A percentile compares a stretch with the other conserved stretches of the same genome.
Evolutionary conservation across 1,140 invertebrate genomes (phyloP).

Genomic region (Diachasmimorpha longicaudata): DNA sequence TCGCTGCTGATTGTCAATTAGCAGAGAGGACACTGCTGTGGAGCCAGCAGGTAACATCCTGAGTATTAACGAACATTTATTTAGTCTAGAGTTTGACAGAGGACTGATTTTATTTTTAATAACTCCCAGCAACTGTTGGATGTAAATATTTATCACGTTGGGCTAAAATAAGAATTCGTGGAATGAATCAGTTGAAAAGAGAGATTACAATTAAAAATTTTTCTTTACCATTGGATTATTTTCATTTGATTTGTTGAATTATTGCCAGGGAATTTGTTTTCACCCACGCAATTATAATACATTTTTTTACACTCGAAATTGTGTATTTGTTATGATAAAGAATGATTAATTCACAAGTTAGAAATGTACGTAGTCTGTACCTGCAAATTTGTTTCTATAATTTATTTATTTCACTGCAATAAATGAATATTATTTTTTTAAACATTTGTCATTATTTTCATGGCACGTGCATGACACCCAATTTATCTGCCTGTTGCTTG

Average conservation of each 20-base stretch:
- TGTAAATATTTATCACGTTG: too few relatives aligned
- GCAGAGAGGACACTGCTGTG: conserved; percentile 52
- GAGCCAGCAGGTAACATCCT: conserved; percentile 57
- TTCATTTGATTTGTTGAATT: neutral
- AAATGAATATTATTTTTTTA: conserved; percentile 52
- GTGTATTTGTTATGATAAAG: neutral
- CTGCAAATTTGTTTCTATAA: conserved; percentile 44
- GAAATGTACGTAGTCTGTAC: conserved; percentile 21
- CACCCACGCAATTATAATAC: neutral
- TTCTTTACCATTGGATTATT: neutral
- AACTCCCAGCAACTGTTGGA: neutral
- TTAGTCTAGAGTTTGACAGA: conserved; percentile 9
- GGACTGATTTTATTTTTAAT: conserved; percentile 12
- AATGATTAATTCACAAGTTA: neutral
- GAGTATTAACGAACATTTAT: conserved; percentile 26
- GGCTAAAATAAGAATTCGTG: neutral
- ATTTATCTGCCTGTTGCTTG: conserved; percentile 21
- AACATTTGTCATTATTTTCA: conserved; percentile 29
- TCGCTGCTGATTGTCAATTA: conserved; percentile 54
- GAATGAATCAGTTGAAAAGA: neutral
- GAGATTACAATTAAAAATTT: too few relatives aligned
- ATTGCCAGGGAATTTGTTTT: neutral
- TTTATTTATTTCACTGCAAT: conserved; percentile 50
- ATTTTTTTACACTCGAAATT: neutral
- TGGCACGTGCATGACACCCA: conserved; percentile 26